Conservation (phyloP, 2,888 invertebrate species). For the Azorinus chamasolen region DNA sequence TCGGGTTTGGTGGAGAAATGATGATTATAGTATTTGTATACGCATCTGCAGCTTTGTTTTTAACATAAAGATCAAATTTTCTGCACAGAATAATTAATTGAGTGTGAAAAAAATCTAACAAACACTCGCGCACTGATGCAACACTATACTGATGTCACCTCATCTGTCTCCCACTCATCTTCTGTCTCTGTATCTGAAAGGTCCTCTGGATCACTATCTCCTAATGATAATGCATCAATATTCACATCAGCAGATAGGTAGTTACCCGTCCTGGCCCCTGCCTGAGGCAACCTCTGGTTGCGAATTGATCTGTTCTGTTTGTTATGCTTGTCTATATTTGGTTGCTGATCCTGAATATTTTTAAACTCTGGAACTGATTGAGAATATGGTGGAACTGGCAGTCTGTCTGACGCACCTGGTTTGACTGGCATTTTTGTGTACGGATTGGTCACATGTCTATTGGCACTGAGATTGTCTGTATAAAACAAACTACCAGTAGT, state of each 20-base stretch:
- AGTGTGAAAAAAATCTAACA: too few species aligned
- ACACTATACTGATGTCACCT: slow-evolving; percentile 79
- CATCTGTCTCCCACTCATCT: slow-evolving; percentile 81
- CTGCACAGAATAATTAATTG: too few species aligned
- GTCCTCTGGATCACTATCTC: slow-evolving; percentile 77
- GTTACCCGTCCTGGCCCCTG: slow-evolving; percentile 13
- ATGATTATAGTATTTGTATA: too few species aligned
- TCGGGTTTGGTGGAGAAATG: too few species aligned
- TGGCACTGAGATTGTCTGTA: too few species aligned
- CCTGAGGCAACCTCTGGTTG: slow-evolving; percentile 31
- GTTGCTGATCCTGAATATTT: slow-evolving; percentile 10
- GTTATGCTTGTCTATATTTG: background rate
- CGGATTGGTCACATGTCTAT: background rate
- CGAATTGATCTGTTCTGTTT: slow-evolving; percentile 18
- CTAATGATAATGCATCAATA: slow-evolving; percentile 16
- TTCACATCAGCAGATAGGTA: slow-evolving; percentile 9
- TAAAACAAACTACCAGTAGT: too few species aligned
- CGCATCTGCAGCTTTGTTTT: too few species aligned
- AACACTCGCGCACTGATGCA: too few species aligned
- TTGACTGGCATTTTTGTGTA: background rate
- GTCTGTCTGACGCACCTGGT: background rate
- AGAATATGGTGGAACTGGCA: slow-evolving; percentile 42
- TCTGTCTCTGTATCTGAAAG: slow-evolving; percentile 81
- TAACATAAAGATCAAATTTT: too few species aligned
- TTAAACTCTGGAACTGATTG: slow-evolving; percentile 47